Evolutionary conservation across 2,113 vertebrate genomes (phyloP), one percentile per base, ranked within the genome.

Genomic region (Crotalus tigris): DNA sequence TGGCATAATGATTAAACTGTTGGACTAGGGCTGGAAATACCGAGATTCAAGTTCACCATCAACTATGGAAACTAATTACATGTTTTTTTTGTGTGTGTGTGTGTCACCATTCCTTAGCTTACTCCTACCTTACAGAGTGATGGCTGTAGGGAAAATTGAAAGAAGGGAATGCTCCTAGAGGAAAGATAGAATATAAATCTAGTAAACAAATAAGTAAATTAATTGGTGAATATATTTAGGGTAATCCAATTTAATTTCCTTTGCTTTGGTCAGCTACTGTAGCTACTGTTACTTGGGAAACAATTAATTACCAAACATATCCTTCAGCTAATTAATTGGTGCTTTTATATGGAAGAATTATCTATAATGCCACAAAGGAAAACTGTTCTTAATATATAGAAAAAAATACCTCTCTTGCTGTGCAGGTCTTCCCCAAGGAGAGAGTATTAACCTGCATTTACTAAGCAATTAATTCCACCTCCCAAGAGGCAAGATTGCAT

Each of bases 241-340:
- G 26, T 33, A 57, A 58, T 87, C 57, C 46, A 87, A 92, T 64
- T 61, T 64, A 64, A 87, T 87, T 92, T 51, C 44, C 85, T 87
- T 92, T 87, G 85, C 75, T 92, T 61, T 46, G 49, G 5, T 61
- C 61, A 92, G 29, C 87, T 17, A 92, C 4, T 57, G 39, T 53
- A 39, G 55, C 24, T 49, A 39, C 39, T 39, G 39, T 64, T 87
- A 53, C 46, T 7, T 64, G 26, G 46, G 29, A 87, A 92, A 61
- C 91, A 92, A 87, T 61, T 57, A 92, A 86, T 87, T 92, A 26
- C 57, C 55, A 53, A 88, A 88, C 61, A 87, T 39, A 87, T 53
- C 29, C 85, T 87, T 64, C 91, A 61, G 44, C 57, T 87, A 61
- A 91, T 59, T 87, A 87, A 92, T 33, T 64, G 44, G 5, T 24